Base-by-base conservation (phyloP, 2,888 invertebrate genomes). In the Piscicola geometra region DNA sequence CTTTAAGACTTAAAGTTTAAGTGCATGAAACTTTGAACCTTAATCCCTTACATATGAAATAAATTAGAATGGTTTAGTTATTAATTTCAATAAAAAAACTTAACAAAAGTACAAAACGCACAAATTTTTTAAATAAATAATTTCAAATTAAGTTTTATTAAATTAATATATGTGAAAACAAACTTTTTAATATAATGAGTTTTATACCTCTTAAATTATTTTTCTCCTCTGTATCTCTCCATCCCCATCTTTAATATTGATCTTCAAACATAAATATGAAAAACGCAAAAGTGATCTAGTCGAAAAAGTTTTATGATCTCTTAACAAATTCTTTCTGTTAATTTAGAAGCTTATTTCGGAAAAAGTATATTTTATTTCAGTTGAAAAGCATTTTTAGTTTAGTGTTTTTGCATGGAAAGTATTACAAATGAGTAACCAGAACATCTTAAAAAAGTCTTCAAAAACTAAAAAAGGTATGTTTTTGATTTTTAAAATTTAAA, bases 171-270 rank as follows among this genome's bases (percentile, higher is more conserved):
- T n/a, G n/a, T n/a, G n/a, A n/a, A n/a, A n/a, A n/a, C n/a, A n/a
- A n/a, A n/a, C n/a, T n/a, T n/a, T n/a, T n/a, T n/a, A n/a, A n/a
- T n/a, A n/a, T n/a, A n/a, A n/a, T n/a, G n/a, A 9, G 21, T 47
- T 47, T 47, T 47, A 47, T 15, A 47, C 9, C 50, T 21, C 21
- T 15, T 9, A 47, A 47, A 47, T 47, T 15, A 5, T 15, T 56
- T 56, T 15, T 15, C 9, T 25, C 60, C 60, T 25, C n/a, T 15
- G 25, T 18, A 3, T 15, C 25, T 56, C n/a, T 56, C 60, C 60
- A 56, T 21, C 60, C 21, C 60, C n/a, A 25, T 56, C n/a, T 56
- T 56, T n/a, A 5, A 56, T 56, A 56, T 56, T n/a, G 60, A 56
- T 56, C n/a, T 5, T 5, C 15, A 3, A 56, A 56, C 21, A 56